Evolutionary conservation across 2,797 vertebrate species (phyloP).

Genomic region (Labroides dimidiatus): DNA sequence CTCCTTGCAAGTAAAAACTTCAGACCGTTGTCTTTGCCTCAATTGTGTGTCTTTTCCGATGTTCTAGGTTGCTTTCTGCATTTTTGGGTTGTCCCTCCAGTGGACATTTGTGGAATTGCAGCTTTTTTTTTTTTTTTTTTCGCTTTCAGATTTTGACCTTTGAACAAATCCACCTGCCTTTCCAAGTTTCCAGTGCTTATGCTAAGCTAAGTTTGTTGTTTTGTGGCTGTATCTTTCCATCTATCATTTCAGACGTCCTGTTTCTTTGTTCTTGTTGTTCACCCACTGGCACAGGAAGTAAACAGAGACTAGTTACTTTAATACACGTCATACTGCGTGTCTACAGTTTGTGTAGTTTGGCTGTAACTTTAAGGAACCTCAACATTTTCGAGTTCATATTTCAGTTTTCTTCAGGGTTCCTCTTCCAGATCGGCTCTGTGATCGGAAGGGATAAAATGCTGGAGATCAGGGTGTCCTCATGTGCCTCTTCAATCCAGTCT

Average conservation of each 20-base stretch:
- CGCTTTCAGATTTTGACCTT: too few species aligned
- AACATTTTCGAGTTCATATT: constrained; percentile 2
- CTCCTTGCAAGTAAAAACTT: too few species aligned
- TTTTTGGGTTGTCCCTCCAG: too few species aligned
- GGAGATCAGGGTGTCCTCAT: constrained; percentile 21
- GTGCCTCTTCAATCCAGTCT: constrained; percentile 10
- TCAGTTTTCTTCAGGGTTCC: not conserved
- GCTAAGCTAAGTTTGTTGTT: too few species aligned
- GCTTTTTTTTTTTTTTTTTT: too few species aligned
- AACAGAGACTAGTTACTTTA: not conserved
- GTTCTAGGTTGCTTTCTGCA: too few species aligned
- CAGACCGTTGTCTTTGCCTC: too few species aligned
- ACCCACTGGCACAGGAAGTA: constrained; percentile 11
- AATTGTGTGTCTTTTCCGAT: too few species aligned
- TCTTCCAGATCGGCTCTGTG: constrained; percentile 21
- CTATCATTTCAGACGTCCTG: not conserved
- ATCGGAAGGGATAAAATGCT: constrained; percentile 12
- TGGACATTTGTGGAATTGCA: too few species aligned
- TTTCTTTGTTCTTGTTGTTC: constrained; percentile 6
- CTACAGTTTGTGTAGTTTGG: not conserved
- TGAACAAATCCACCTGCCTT: too few species aligned
- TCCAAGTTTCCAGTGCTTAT: too few species aligned
- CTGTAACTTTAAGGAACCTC: constrained; percentile 7
- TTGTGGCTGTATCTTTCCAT: not conserved
- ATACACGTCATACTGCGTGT: not conserved